Evolutionary conservation across 2,888 invertebrate genomes (phyloP).

Genomic region (Leptinotarsa rubiginosa): DNA sequence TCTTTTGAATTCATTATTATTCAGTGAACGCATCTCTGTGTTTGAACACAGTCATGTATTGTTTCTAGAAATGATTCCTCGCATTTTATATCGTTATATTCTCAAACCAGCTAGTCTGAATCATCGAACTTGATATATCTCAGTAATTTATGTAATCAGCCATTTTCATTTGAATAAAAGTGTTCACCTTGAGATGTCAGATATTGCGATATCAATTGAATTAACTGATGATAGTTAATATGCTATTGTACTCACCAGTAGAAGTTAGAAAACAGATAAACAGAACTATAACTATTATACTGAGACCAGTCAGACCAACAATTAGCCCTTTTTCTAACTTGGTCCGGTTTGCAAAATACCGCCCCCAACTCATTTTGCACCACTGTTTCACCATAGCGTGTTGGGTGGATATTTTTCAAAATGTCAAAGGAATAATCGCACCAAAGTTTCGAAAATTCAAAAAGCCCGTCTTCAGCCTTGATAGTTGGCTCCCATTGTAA

Average conservation of each 20-base stretch:
- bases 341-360: slow-evolving; percentile 28
- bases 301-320: slow-evolving; percentile 27
- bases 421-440: neutral
- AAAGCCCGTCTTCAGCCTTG: neutral
- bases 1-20: too few relatives aligned
- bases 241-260: slow-evolving; percentile 35
- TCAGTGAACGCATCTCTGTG: too few relatives aligned
- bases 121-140: too few relatives aligned
- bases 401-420: neutral
- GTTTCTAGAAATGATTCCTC: neutral
- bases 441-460: neutral
- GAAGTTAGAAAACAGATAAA: slow-evolving; percentile 37
- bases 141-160: too few relatives aligned
- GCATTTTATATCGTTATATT: too few relatives aligned
- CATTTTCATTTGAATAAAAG: too few relatives aligned
- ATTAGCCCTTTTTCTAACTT: slow-evolving; percentile 38
- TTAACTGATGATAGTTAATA: too few relatives aligned
- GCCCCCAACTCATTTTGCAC: slow-evolving; percentile 35
- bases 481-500: neutral
- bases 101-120: too few relatives aligned
- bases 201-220: too few relatives aligned
- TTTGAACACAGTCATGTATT: too few relatives aligned
- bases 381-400: slow-evolving; percentile 19
- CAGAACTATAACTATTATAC: slow-evolving; percentile 35
- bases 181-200: too few relatives aligned